These are phyloP conservation scores for Agrenia bidenticulata DNA, from an alignment of 2,888 invertebrate genomes.

Conservation along the genomic window DNA sequence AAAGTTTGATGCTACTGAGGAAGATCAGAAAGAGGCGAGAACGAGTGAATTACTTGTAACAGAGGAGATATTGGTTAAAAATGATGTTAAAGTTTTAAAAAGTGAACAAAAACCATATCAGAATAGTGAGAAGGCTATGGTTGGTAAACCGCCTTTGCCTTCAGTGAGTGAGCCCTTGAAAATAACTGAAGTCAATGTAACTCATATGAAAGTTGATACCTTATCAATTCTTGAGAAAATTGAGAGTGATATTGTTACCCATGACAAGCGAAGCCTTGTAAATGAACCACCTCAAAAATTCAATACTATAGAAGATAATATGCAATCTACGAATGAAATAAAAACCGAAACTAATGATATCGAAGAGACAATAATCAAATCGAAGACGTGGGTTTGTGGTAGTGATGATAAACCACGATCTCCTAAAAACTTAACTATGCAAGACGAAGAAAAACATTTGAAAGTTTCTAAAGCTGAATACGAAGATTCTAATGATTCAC, in stretches of 20 bases:
- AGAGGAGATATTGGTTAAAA: not conserved
- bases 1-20: slow-evolving; percentile 21
- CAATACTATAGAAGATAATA: not conserved
- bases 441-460: no score
- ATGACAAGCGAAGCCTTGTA: not conserved
- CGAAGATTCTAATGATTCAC: not conserved
- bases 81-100: not conserved
- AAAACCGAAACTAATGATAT: not conserved
- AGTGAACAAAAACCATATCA: slow-evolving; percentile 1
- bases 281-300: no score
- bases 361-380: slow-evolving; percentile 1
- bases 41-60: no score
- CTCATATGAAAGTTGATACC: slow-evolving; percentile 8
- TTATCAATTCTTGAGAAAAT: not conserved
- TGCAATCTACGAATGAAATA: not conserved
- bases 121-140: not conserved
- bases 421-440: no score
- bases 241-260: not conserved
- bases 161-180: not conserved
- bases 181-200: no score
- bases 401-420: not conserved
- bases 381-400: not conserved
- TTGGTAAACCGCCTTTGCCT: not conserved
- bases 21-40: not conserved
- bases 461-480: no score